Evolutionary conservation across 2,113 vertebrate genomes (phyloP), one percentile per base, ranked within the genome.

Genomic region (Antennarius striatus): DNA sequence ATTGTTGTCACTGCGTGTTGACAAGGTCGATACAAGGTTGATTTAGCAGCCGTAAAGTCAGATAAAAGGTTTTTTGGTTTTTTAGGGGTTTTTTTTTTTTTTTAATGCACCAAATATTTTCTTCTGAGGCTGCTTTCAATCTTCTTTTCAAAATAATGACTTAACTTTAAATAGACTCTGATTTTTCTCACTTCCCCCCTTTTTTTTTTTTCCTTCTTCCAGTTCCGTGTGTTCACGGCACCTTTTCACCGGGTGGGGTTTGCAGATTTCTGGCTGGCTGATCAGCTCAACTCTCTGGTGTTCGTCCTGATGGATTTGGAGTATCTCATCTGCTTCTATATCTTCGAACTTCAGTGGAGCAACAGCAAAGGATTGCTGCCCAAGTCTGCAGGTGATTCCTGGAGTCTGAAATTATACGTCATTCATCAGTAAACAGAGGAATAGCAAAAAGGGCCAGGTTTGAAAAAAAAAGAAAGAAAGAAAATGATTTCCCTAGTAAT

Each of bases 251-350:
- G 97, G 9, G 98, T 99, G 80, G 97, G 96, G 88, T 99, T 99
- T 3, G 97, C 97, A 79, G 98, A 99, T 92, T 99, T 99, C 94
- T 99, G 98, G 98, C 91, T 99, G 90, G 98, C 98, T 4, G 98
- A 99, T 91, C 98, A 99, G 85, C 95, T 99, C 77, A 99, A 99
- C 92, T 99, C 97, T 75, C 92, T 99, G 90, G 95, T 95, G 3
- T 79, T 97, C 66, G 95, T 98, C 75, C 92, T 99, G 71, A 96
- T 97, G 94, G 98, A 99, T 87, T 90, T 99, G 93, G 98, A 99
- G 91, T 99, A 98, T 90, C 95, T 99, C 92, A 93, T 98, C 91
- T 99, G 98, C 91, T 99, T 96, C 92, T 99, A 99, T 91, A 96
- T 96, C 89, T 97, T 98, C 78, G 96, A 99, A 87, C 94, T 98